phyloP scores from a whole-genome alignment of 2,797 vertebrate species.

The Spondyliosoma cantharus region DNA sequence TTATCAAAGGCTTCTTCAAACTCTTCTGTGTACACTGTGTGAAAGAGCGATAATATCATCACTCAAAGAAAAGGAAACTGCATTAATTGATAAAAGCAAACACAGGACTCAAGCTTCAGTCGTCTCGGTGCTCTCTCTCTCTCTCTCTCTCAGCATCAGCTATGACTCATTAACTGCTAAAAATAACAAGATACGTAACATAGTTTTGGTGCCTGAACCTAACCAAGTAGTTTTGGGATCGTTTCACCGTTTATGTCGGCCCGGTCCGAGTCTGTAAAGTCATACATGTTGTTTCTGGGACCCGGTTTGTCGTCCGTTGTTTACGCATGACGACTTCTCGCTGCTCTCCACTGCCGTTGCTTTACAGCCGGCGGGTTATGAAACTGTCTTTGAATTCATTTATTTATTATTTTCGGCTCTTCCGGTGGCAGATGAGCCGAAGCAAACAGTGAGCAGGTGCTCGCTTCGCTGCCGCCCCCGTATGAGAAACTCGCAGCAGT shows the following conservation, averaged over 20 bases:
- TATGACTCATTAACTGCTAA: slow-evolving; percentile 1
- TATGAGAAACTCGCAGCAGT: slow-evolving; percentile 50
- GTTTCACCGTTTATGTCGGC: too few species aligned
- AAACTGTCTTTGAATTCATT: not conserved
- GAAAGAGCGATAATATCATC: not conserved
- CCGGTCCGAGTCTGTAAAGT: too few species aligned
- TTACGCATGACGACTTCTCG: too few species aligned
- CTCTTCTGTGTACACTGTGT: not conserved
- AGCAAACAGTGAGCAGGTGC: slow-evolving; percentile 58
- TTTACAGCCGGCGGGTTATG: not conserved
- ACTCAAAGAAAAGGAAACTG: not conserved
- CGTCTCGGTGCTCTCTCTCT: not conserved
- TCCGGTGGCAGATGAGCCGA: slow-evolving; percentile 39
- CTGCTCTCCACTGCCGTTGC: not conserved
- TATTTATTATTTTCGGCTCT: not conserved
- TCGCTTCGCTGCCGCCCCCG: slow-evolving; percentile 52
- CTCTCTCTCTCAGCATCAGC: not conserved
- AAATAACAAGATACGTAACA: not conserved
- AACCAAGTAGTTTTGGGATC: too few species aligned
- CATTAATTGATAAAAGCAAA: slow-evolving; percentile 2
- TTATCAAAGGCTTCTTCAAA: not conserved
- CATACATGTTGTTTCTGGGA: too few species aligned
- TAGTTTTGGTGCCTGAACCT: too few species aligned
- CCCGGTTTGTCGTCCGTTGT: too few species aligned
- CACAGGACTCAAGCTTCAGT: not conserved